Base-by-base conservation (phyloP, 1,140 invertebrate species). In the Cataglyphis hispanica region DNA sequence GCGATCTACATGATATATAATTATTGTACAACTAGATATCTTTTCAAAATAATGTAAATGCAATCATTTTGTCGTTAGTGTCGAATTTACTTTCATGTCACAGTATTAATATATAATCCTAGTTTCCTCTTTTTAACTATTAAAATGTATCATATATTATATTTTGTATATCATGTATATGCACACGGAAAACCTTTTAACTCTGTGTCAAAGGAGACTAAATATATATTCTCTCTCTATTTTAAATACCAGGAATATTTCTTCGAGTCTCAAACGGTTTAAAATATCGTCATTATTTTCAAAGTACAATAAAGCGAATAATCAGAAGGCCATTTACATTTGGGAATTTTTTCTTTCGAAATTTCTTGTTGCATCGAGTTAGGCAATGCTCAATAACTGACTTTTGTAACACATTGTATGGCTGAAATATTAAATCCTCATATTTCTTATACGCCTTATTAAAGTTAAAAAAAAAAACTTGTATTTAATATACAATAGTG, bases 101-200 rank as follows among this genome's bases (percentile, higher is more conserved):
- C 8, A 69, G 1, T 53, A 67, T 56, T 37, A 69, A 46, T 27
- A 37, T 53, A 61, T 69, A 80, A 70, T 70, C 25, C 2, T 81
- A 58, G 34, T 70, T 58, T 81, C 46, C n/a, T 2, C 40, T 7
- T 25, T 34, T 66, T 16, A 66, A 5, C n/a, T 66, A 66, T 53
- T 53, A 78, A 76, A 76, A 61, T 76, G 27, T 76, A 19, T 76
- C 58, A n/a, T 63, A 40, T 46, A 16, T 63, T 63, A 63, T 76
- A 64, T 63, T 61, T 76, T 16, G 6, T 76, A 27, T 25, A 25
- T n/a, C n/a, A 19, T 63, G 7, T 77, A 76, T 25, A 46, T 10
- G 7, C 40, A 1, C 27, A 25, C 43, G 46, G 16, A 50, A 63
- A 64, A 77, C 16, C 19, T 19, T 34, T 64, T 46, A 40, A 64